A percentile compares a stretch with the other conserved stretches of the same genome.
Evolutionary conservation across 2,797 vertebrate genomes (phyloP).

Genomic region (Glossophaga mutica): DNA sequence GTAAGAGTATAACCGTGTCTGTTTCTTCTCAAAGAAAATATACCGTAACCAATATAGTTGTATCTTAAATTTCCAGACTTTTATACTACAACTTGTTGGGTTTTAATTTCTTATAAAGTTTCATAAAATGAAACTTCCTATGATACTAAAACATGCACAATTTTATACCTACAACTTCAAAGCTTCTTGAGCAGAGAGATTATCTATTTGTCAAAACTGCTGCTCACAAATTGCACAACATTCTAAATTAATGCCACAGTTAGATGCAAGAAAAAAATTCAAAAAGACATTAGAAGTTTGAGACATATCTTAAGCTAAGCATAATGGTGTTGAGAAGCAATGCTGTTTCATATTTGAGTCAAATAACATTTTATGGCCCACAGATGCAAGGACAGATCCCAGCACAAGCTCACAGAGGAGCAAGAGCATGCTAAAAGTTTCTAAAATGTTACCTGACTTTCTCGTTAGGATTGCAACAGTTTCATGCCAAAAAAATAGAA

Average conservation of each 20-base stretch:
- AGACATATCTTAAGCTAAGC: conserved; percentile 36
- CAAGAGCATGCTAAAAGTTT: neutral
- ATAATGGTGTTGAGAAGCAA: neutral
- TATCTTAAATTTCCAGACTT: neutral
- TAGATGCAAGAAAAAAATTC: neutral
- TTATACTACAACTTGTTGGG: neutral
- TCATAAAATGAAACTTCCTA: conserved; percentile 2
- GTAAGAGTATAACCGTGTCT: neutral
- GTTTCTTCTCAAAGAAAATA: neutral
- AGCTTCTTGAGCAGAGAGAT: neutral
- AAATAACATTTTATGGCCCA: neutral
- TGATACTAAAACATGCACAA: neutral
- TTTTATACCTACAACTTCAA: neutral
- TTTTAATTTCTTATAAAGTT: neutral
- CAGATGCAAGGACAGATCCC: neutral
- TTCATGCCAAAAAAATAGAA: neutral
- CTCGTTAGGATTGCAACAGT: neutral
- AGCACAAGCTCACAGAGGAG: neutral
- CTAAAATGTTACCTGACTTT: neutral
- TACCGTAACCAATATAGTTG: neutral
- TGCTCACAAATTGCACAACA: neutral
- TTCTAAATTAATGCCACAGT: neutral
- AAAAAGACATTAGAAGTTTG: neutral
- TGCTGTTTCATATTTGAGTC: conserved; percentile 21
- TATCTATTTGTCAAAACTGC: neutral